Evolutionary conservation across 2,888 invertebrate genomes (phyloP), one percentile per base, ranked within the genome.

Genomic region (Cephus pygmeus): DNA sequence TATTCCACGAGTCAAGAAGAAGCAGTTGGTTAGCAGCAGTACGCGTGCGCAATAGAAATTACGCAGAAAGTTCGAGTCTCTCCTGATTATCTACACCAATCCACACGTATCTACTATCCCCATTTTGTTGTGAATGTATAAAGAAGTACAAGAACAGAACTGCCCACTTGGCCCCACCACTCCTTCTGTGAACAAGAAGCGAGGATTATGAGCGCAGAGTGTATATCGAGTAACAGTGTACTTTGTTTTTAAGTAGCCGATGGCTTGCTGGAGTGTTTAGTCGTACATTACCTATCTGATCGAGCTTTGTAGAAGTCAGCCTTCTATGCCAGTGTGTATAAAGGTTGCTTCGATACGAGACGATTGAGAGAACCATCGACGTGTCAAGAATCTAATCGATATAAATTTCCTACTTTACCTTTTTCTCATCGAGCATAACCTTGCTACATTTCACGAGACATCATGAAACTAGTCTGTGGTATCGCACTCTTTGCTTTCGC

Each of bases 311-410:
- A 73, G 77, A 76, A 89, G 93, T 94, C 93, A 95, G 87, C 96
- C 96, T 97, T 97, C 96, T 97, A 93, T 95, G 93, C 96, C 96
- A 97, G 96, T 96, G 96, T 93, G 96, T 96, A 96, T 96, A 97
- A 97, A 96, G 96, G 96, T 94, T 92, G 89, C 88, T 87, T 85
- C 85, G 80, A 81, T 81, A 75, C 34, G 56, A 74, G 73, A 75
- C 40, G 40, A 79, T 34, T 73, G 56, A 74, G 36, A 11, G 34
- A 35, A 11, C 34, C 34, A 34, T 34, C 12, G 69, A 34, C 69
- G 76, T 34, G 71, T 73, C 56, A 23, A 35, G 69, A 75, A 78
- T 76, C 73, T 76, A 73, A 71, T 35, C 69, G 69, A 76, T 69
- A 73, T 69, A 56, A 33, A 75, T 69, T 71, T 76, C 1, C 9